Base-by-base conservation (phyloP, 2,888 invertebrate genomes). In the Brachyopa scutellaris region DNA sequence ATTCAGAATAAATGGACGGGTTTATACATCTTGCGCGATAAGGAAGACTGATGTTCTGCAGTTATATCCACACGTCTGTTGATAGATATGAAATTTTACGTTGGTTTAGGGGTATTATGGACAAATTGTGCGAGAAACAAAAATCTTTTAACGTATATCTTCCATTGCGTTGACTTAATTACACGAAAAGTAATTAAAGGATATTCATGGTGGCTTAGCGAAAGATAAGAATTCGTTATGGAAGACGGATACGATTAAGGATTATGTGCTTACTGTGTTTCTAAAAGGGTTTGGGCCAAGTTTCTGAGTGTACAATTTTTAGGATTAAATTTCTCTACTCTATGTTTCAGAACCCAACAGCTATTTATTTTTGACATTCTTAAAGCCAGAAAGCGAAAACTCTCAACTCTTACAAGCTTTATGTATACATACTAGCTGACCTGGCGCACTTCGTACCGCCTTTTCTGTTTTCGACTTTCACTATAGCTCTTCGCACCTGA, bases 1-100 rank as follows among this genome's bases (percentile, higher is more conserved):
- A 55, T 62, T 73, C 67, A 55, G 61, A 67, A 79, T 67, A 73
- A 67, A 55, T 36, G 61, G 47, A 76, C 70, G 70, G 55, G 55
- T 62, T 61, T 23, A 53, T 19, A 13, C 40, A 40, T 61, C 61
- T 53, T 69, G 64, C 17, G 45, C 66, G 78, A 79, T 73, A 49
- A 67, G 40, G 31, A 47, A 23, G 61, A 53, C 57, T 61, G 57
- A 59, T 59, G 45, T 7, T 51, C n/a, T 31, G n/a, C n/a, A 19
- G 59, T 40, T 47, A 21, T n/a, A n/a, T n/a, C n/a, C 23, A 21
- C 23, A 17, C 23, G 21, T 47, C 29, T 26, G 38, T 23, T 5
- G 29, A 11, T 19, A 11, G 33, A 51, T 36, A 19, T 59, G 31
- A 55, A 26, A 42, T 31, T 53, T 61, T 45, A 53, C 61, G 29